Base-by-base conservation (phyloP, 2,888 invertebrate species). In the Galerucella nymphaeae region DNA sequence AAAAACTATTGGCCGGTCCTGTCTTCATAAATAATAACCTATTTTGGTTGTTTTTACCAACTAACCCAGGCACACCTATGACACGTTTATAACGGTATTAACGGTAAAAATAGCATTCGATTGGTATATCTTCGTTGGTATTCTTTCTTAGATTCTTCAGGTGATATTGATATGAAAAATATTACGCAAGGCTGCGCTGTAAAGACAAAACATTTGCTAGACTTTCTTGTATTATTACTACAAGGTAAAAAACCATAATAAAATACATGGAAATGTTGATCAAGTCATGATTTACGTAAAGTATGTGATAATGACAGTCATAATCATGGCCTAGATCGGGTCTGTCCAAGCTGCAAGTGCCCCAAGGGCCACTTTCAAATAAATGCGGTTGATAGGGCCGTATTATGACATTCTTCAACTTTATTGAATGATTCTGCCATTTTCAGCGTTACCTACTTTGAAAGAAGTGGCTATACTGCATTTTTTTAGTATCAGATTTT, bases 21-120 rank as follows among this genome's bases (percentile, higher is more conserved):
- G 61, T 13, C 42, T 42, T 62, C 38, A 62, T 62, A 41, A 38
- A 62, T 62, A 62, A 30, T 65, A 65, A n/a, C 65, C 41, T 13
- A 55, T 65, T 65, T 65, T 30, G 65, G 53, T 10, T 65, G 53
- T 41, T 53, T 50, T 38, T 57, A 70, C 41, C 62, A 30, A 69
- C 69, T 69, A 63, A 64, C 63, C 42, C 42, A 70, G 64, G 30
- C 70, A 63, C 70, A 70, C 70, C 70, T 70, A 55, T 45, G 42
- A 9, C 63, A 55, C 30, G 23, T 45, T 41, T 23, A 45, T 70
- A 70, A 71, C 66, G 70, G 67, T 67, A 64, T 50, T 69, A 48
- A 58, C 64, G 58, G 45, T 63, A 59, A 72, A 72, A 70, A 72
- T 63, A 61, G 48, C 45, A 63, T 73, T 48, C 58, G 53, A 53